These are phyloP conservation scores for Megaptera novaeangliae DNA, from an alignment of 2,113 vertebrate genomes.

Conservation along the genomic window DNA sequence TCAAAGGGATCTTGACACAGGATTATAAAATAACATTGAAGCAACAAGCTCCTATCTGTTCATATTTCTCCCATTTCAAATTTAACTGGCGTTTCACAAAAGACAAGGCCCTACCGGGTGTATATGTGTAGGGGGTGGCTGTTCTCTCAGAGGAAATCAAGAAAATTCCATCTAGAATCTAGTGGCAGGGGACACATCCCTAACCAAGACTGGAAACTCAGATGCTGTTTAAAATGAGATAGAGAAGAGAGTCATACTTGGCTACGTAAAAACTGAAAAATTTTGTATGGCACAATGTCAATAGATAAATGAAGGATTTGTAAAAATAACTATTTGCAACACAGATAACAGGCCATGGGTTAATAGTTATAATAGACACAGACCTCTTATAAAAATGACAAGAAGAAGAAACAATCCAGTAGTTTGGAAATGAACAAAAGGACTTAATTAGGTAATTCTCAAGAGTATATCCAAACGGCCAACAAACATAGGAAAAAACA, in stretches of 20 bases:
- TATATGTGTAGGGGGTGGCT: background rate
- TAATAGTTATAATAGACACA: accelerated
- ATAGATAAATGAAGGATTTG: background rate
- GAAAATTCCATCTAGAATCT: background rate
- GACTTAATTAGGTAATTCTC: background rate
- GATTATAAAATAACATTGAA: background rate
- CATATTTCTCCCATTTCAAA: background rate
- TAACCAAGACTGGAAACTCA: background rate
- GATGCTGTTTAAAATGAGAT: background rate
- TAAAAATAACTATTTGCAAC: background rate
- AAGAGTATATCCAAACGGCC: background rate
- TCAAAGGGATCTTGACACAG: background rate
- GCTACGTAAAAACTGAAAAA: background rate
- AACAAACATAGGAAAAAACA: background rate
- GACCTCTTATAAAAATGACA: background rate
- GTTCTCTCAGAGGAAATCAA: background rate
- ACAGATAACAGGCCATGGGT: background rate
- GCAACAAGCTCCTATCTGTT: background rate
- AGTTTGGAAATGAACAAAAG: background rate
- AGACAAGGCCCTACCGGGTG: background rate
- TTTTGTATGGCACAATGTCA: background rate
- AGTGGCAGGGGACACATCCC: accelerated
- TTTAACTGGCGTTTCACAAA: slow-evolving; percentile 22
- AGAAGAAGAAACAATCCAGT: background rate
- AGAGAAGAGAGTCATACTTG: background rate